These are phyloP conservation scores for Tortricodes alternella DNA, from an alignment of 2,888 invertebrate species.

Conservation along the genomic window DNA sequence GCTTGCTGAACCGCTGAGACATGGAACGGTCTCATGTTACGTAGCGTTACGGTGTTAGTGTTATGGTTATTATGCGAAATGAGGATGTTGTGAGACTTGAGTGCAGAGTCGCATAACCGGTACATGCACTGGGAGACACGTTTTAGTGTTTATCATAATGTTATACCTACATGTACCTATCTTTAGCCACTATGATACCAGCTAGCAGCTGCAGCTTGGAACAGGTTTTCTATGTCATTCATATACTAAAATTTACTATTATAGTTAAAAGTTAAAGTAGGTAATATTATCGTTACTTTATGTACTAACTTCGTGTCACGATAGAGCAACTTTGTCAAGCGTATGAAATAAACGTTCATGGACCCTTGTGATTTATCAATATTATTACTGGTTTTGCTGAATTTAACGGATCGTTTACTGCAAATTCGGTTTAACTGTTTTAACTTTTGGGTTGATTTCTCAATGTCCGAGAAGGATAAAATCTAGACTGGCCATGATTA, in stretches of 20 bases:
- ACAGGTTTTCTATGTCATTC: neutral
- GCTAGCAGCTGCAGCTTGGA: neutral
- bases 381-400: neutral
- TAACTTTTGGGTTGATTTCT: conserved; percentile 10
- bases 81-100: conserved; percentile 20
- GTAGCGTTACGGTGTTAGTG: conserved; percentile 23
- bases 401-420: neutral
- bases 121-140: conserved; percentile 2
- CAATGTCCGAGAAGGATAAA: neutral
- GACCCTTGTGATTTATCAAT: conserved; percentile 17
- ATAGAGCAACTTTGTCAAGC: neutral
- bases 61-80: conserved; percentile 25
- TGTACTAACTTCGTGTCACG: neutral
- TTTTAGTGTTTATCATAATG: conserved; percentile 2
- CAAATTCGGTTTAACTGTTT: neutral
- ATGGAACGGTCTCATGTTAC: conserved; percentile 11
- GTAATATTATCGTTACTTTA: neutral
- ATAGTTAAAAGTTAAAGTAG: neutral
- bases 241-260: neutral
- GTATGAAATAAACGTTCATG: conserved; percentile 16
- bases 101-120: conserved; percentile 24
- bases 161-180: neutral
- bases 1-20: neutral
- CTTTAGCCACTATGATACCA: neutral
- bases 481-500: conserved; percentile 21